Conservation (phyloP, 2,888 invertebrate species). For the Agrochola lota region DNA sequence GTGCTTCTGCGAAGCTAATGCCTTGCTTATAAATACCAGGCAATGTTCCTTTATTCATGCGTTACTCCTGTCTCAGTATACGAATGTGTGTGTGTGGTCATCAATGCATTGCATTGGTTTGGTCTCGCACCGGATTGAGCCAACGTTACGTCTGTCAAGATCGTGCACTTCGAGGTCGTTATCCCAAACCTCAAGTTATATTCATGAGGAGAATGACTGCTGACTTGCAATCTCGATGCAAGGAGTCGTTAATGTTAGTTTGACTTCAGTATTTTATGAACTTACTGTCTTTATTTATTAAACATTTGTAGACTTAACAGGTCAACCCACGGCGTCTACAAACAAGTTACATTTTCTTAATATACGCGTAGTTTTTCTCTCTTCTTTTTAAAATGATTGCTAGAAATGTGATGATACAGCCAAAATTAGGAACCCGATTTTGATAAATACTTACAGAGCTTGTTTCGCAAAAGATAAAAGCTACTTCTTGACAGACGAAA, state of each 20-base stretch:
- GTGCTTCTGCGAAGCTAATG: slow-evolving; percentile 3
- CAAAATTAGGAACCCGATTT: no score
- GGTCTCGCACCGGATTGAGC: not conserved
- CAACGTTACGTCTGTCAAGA: not conserved
- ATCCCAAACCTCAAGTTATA: slow-evolving; percentile 1
- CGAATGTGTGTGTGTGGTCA: not conserved
- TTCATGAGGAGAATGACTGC: not conserved
- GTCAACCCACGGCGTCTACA: no score
- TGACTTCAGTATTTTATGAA: not conserved
- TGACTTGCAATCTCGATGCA: no score
- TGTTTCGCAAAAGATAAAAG: no score
- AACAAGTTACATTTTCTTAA: no score
- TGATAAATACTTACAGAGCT: no score
- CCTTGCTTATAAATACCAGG: slow-evolving; percentile 13
- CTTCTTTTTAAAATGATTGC: no score
- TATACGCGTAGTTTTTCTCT: no score
- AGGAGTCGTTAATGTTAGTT: not conserved
- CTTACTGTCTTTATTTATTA: no score
- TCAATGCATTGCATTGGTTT: slow-evolving; percentile 34
- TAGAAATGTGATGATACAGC: no score
- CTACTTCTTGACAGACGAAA: not conserved
- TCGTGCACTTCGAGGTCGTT: not conserved
- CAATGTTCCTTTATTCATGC: slow-evolving; percentile 15
- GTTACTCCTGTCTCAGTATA: not conserved
- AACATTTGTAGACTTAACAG: no score